Evolutionary conservation across 2,113 vertebrate species (phyloP).

Genomic region (Takifugu bimaculatus): DNA sequence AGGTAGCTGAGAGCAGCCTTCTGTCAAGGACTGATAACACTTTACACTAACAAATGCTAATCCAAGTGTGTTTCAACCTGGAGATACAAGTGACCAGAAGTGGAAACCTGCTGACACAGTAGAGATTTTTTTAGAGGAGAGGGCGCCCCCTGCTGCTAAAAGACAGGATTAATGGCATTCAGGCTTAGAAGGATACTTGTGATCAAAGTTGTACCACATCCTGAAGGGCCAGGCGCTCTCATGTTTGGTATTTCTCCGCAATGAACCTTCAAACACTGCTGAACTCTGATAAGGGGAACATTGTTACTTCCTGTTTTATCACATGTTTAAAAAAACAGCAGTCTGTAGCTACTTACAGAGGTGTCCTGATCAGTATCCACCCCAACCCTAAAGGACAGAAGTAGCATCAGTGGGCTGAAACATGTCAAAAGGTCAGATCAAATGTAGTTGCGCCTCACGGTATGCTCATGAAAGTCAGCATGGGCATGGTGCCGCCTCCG

Average conservation of each 20-base stretch:
- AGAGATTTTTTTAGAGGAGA: not conserved
- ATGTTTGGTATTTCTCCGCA: constrained; percentile 85
- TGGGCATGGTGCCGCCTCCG: constrained; percentile 89
- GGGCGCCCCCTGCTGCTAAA: constrained; percentile 40
- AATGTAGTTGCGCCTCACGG: constrained; percentile 69
- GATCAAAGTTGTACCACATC: constrained; percentile 97
- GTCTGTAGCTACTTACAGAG: constrained; percentile 71
- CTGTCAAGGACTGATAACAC: constrained; percentile 55
- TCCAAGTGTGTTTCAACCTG: not conserved
- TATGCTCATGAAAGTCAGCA: constrained; percentile 92
- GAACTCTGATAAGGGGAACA: constrained; percentile 34
- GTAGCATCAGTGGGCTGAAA: not conserved
- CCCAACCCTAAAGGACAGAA: constrained; percentile 79
- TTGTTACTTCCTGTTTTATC: not conserved
- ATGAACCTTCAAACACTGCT: constrained; percentile 75
- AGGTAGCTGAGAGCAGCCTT: constrained; percentile 78
- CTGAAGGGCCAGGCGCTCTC: constrained; percentile 96
- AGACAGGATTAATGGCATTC: not conserved
- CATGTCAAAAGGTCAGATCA: not conserved
- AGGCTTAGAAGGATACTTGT: constrained; percentile 85
- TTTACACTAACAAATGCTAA: not conserved
- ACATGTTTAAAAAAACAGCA: not conserved
- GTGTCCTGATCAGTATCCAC: constrained; percentile 92
- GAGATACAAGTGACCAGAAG: not conserved
- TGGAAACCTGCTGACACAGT: not conserved